Evolutionary conservation across 1,140 invertebrate genomes (phyloP).

Genomic region (Drosophila pandora): DNA sequence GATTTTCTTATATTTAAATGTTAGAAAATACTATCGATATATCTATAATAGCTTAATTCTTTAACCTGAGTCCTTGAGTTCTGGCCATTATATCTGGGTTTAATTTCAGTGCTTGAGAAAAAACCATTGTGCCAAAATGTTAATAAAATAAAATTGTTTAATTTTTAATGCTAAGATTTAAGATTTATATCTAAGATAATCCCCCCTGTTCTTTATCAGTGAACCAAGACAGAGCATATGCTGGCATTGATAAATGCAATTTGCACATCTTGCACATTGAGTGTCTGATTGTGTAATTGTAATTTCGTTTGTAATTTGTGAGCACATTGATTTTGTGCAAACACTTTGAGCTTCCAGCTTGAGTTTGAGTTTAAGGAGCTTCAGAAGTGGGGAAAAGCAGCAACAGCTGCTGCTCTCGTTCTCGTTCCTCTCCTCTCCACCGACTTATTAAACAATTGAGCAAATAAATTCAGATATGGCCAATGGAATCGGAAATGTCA

Average conservation of each 20-base stretch:
- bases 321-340: constrained; percentile 54
- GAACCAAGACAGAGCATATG: constrained; percentile 1
- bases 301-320: constrained; percentile 57
- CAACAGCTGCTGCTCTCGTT: constrained; percentile 9
- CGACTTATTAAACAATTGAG: constrained; percentile 49
- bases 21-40: too few relatives aligned
- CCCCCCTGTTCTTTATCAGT: not conserved
- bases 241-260: constrained; percentile 32
- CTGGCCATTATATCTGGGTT: too few relatives aligned
- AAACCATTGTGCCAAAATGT: too few relatives aligned
- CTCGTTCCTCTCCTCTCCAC: not conserved
- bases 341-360: constrained; percentile 20
- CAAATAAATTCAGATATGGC: constrained; percentile 44
- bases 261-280: constrained; percentile 12
- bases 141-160: too few relatives aligned
- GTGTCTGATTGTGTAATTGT: constrained; percentile 23
- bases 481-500: constrained; percentile 53
- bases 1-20: too few relatives aligned
- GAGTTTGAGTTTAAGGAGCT: not conserved
- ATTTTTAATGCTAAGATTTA: too few relatives aligned
- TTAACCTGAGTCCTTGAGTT: too few relatives aligned
- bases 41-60: too few relatives aligned
- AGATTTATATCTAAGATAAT: too few relatives aligned
- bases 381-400: constrained; percentile 4
- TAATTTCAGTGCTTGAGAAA: too few relatives aligned